Conservation (phyloP, 2,113 vertebrate species). For the Centropus unirufus region DNA sequence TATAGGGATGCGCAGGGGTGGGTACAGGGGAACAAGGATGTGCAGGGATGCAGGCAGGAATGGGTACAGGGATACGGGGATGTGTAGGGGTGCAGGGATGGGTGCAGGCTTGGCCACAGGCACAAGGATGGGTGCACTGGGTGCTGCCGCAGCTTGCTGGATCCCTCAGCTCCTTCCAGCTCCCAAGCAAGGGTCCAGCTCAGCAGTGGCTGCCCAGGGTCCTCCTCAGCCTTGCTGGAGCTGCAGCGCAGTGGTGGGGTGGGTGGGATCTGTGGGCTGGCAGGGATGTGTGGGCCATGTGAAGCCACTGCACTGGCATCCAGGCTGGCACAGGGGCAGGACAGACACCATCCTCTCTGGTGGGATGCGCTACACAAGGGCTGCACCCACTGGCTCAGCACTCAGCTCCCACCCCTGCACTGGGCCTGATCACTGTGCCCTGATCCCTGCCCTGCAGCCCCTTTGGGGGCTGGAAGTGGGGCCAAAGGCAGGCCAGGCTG, state of each 20-base stretch:
- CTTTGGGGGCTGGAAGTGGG: rapidly evolving
- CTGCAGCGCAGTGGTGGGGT: background rate
- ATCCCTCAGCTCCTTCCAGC: background rate
- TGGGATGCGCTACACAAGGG: background rate
- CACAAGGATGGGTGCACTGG: rapidly evolving
- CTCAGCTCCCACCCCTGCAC: background rate
- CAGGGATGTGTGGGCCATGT: background rate
- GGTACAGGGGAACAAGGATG: background rate
- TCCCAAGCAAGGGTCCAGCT: background rate
- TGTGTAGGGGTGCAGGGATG: background rate
- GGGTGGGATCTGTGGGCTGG: rapidly evolving
- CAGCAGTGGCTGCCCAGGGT: background rate
- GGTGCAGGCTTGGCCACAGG: too few relatives aligned
- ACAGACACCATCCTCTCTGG: rapidly evolving
- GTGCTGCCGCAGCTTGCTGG: background rate
- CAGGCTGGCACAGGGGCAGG: background rate
- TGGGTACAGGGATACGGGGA: too few relatives aligned
- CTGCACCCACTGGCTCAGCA: background rate
- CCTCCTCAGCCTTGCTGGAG: background rate
- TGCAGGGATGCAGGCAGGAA: background rate
- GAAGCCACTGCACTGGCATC: background rate
- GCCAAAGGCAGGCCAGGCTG: too few relatives aligned
- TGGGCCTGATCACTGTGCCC: background rate
- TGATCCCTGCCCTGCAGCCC: background rate
- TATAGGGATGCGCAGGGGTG: too few relatives aligned